phyloP scores from a whole-genome alignment of 1,140 invertebrate genomes.

The Heliothis subflexa region DNA sequence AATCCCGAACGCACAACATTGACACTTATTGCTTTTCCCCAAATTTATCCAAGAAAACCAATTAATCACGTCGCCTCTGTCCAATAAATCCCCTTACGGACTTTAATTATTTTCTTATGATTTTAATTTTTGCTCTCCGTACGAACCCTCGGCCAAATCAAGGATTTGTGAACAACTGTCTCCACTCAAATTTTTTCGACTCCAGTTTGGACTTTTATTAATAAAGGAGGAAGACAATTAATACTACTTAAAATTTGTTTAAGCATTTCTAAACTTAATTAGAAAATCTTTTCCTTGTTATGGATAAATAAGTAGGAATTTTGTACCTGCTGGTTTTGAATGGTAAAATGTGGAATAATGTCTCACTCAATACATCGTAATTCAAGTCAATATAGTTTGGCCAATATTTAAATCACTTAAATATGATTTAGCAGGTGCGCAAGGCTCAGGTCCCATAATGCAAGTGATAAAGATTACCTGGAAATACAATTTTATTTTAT shows the following conservation, averaged over 20 bases:
- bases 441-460: too few species aligned
- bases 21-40: conserved; percentile 83
- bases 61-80: conserved; percentile 83
- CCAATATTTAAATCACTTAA: too few species aligned
- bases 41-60: conserved; percentile 77
- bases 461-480: too few species aligned
- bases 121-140: conserved; percentile 81
- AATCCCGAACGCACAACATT: conserved; percentile 73
- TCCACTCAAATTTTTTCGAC: conserved; percentile 79
- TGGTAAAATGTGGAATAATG: not conserved
- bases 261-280: conserved; percentile 78
- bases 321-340: not conserved
- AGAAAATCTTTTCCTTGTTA: conserved; percentile 60
- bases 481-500: too few species aligned
- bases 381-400: not conserved
- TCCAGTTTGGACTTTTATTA: conserved; percentile 80
- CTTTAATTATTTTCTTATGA: conserved; percentile 87
- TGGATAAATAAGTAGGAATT: conserved; percentile 17
- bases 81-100: conserved; percentile 85
- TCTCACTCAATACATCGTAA: not conserved
- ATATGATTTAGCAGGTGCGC: too few species aligned
- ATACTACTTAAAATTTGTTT: conserved; percentile 86
- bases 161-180: conserved; percentile 83
- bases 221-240: conserved; percentile 84
- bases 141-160: conserved; percentile 67